Evolutionary conservation across 1,140 invertebrate genomes (phyloP).

Genomic region (Drosophila bifasciata): DNA sequence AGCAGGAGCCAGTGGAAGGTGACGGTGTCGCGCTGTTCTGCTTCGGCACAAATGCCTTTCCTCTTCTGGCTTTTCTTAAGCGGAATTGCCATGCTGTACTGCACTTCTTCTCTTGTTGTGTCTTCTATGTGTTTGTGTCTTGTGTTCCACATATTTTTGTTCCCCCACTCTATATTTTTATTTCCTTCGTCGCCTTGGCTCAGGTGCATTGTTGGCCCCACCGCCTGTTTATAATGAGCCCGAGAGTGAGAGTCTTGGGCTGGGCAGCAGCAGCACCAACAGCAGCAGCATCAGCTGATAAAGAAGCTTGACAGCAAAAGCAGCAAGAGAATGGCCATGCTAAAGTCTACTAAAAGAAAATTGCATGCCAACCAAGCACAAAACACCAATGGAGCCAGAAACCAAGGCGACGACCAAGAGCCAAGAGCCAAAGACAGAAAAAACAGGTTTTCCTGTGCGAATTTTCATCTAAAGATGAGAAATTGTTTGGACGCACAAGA

Average conservation of each 20-base stretch:
- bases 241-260: slow-evolving; percentile 55
- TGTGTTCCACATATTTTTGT: slow-evolving; percentile 46
- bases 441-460: slow-evolving; percentile 40
- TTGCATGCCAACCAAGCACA: slow-evolving; percentile 55
- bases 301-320: slow-evolving; percentile 45
- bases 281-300: slow-evolving; percentile 16
- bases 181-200: background rate
- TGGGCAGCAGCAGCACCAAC: background rate
- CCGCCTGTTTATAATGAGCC: slow-evolving; percentile 42
- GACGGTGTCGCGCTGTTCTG: background rate
- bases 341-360: slow-evolving; percentile 52
- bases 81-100: slow-evolving; percentile 35
- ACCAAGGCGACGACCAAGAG: background rate
- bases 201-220: slow-evolving; percentile 34
- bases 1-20: too few relatives aligned
- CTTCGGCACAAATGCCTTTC: slow-evolving; percentile 36
- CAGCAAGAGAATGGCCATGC: slow-evolving; percentile 26
- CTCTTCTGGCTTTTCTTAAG: slow-evolving; percentile 33
- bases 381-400: slow-evolving; percentile 5
- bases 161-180: slow-evolving; percentile 40
- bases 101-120: too few relatives aligned
- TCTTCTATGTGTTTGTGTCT: slow-evolving; percentile 2
- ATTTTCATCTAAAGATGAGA: slow-evolving; percentile 30
- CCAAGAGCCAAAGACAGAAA: background rate
- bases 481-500: slow-evolving; percentile 5